A percentile compares a stretch with the other conserved stretches of the same genome.
These are phyloP conservation scores for Ceratotherium simum DNA, from an alignment of 2,113 vertebrate genomes.

Conservation along the genomic window DNA sequence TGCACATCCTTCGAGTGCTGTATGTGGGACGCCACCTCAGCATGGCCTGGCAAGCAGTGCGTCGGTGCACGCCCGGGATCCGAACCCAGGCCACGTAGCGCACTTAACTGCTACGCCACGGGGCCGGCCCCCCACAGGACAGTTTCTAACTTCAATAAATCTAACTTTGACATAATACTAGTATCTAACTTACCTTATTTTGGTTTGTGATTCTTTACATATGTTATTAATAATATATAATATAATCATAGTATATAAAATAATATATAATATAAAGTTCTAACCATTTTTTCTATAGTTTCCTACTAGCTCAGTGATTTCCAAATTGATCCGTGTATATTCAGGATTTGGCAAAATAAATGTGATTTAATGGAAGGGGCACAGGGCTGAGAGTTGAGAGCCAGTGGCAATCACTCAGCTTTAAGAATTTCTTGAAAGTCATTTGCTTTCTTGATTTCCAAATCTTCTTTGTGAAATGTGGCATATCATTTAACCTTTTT, in stretches of 20 bases:
- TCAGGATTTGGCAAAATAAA: background rate
- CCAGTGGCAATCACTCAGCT: background rate
- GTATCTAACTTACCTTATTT: constrained; percentile 4
- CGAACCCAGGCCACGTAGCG: too few species aligned
- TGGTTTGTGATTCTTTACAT: constrained; percentile 43
- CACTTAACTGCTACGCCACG: too few species aligned
- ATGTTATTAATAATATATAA: background rate
- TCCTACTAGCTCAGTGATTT: background rate
- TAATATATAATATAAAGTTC: background rate
- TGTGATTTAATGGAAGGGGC: background rate
- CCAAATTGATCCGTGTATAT: background rate
- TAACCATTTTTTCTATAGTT: background rate
- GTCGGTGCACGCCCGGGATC: too few species aligned
- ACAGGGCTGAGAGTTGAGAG: background rate
- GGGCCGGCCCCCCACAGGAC: background rate
- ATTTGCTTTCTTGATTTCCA: constrained; percentile 42
- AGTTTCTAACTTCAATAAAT: background rate
- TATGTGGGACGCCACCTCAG: too few species aligned
- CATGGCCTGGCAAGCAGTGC: too few species aligned
- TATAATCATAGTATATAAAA: background rate
- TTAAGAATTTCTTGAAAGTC: background rate
- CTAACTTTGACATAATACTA: background rate
- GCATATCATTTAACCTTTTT: background rate
- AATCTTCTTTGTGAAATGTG: background rate
- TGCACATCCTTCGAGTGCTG: too few species aligned